Evolutionary conservation across 2,113 vertebrate species (phyloP), one percentile per base, ranked within the genome.

Genomic region (Chrysemys picta): DNA sequence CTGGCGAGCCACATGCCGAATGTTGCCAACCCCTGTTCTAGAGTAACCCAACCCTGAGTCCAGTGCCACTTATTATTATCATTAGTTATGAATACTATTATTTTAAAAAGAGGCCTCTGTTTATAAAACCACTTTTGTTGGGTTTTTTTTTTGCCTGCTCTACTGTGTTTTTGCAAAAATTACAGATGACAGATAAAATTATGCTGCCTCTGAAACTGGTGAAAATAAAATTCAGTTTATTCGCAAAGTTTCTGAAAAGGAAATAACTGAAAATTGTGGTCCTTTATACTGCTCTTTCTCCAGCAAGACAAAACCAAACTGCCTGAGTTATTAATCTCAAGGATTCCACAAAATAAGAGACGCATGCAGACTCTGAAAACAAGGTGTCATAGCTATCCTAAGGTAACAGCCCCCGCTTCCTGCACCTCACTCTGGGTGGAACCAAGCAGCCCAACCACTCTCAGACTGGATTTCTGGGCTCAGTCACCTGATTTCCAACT

Each of bases 121-220:
- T 81, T 25, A 89, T 80, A 86, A 95, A 96, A 96, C 52, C 4
- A 56, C 89, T 95, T 96, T 49, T 89, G 78, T 87, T 86, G 42
- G 56, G 35, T 59, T 78, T 90, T 81, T 56, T 56, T 93, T 97
- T 87, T 75, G 89, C 84, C 84, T 83, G 80, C 38, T 11, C 79
- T 90, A 54, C 82, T 86, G 14, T 56, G 85, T 45, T 95, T 97
- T 89, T 89, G 10, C 87, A 91, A 91, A 90, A 89, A 86, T 96
- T 96, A 42, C 80, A 95, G 62, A 10, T 89, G 91, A 91, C 94
- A 97, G 94, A 94, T 93, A 79, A 72, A 95, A 93, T 93, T 89
- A 95, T 91, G 84, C 91, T 94, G 89, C 87, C 94, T 94, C 84
- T 88, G 93, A 81, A 91, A 49, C 82, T 35, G 94, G 88, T 78